phyloP scores from a whole-genome alignment of 2,113 vertebrate genomes.

The Murina feae region DNA sequence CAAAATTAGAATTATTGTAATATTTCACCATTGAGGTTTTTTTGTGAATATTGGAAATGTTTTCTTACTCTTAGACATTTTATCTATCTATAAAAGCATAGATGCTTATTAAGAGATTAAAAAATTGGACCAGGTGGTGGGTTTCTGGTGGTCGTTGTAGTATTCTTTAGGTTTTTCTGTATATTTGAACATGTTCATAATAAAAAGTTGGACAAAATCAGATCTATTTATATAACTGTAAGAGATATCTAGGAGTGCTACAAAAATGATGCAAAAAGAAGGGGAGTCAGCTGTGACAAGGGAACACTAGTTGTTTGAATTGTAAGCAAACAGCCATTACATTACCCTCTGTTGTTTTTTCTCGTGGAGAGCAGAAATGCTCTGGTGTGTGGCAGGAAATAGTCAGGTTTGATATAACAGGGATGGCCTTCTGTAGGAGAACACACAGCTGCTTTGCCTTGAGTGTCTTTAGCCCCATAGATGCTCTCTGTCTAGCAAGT shows the following conservation, averaged over 20 bases:
- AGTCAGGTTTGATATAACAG: background rate
- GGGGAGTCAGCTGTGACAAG: background rate
- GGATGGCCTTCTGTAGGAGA: background rate
- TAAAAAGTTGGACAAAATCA: background rate
- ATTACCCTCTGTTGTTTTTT: background rate
- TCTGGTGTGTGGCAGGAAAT: background rate
- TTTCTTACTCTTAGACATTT: background rate
- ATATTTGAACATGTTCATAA: background rate
- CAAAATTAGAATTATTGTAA: conserved; percentile 31
- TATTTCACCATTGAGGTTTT: background rate
- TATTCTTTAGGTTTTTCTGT: conserved; percentile 8
- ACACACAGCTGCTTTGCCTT: background rate
- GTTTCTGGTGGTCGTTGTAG: background rate
- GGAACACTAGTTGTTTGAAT: background rate
- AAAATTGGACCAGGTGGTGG: background rate
- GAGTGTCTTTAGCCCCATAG: background rate
- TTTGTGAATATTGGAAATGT: conserved; percentile 3
- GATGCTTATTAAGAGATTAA: background rate
- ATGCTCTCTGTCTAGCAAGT: background rate
- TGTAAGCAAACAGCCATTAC: background rate
- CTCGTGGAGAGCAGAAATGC: background rate
- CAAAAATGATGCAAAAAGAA: background rate
- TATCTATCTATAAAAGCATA: background rate
- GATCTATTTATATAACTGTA: background rate
- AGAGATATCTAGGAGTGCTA: background rate